phyloP scores from a whole-genome alignment of 2,113 vertebrate species.

The Rhabdornis inornatus region DNA sequence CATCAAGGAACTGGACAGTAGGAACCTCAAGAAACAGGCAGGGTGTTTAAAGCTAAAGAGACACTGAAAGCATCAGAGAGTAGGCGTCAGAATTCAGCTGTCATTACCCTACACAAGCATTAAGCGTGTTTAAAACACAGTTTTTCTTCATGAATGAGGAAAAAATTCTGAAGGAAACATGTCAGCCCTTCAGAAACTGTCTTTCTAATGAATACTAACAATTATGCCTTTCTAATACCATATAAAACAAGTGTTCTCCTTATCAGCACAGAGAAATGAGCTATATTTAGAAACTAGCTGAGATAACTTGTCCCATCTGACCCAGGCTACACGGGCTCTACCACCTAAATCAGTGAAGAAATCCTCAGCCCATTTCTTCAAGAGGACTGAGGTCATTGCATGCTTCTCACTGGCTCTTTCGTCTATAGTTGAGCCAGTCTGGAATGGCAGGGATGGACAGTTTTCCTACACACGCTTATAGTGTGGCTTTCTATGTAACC shows the following conservation, averaged over 20 bases:
- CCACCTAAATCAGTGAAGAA: not conserved
- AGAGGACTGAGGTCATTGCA: not conserved
- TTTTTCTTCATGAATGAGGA: not conserved
- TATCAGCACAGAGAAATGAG: not conserved
- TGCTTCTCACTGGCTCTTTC: not conserved
- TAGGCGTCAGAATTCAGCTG: not conserved
- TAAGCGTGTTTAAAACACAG: not conserved
- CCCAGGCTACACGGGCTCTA: not conserved
- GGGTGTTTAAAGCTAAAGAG: not conserved
- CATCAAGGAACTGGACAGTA: not conserved
- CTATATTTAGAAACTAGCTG: not conserved
- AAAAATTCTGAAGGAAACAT: not conserved
- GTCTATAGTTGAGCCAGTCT: not conserved
- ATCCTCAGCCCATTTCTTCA: not conserved
- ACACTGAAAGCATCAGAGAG: not conserved
- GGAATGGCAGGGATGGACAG: not conserved
- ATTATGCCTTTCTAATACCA: not conserved
- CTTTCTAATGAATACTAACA: not conserved
- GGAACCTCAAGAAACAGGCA: not conserved
- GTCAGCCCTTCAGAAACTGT: not conserved
- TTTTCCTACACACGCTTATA: fast-evolving
- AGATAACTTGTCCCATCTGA: not conserved
- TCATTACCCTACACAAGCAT: not conserved
- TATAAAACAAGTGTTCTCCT: not conserved
- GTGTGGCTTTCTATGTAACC: fast-evolving